Base-by-base conservation (phyloP, 2,113 vertebrate species). In the Thalassarche chlororhynchos region DNA sequence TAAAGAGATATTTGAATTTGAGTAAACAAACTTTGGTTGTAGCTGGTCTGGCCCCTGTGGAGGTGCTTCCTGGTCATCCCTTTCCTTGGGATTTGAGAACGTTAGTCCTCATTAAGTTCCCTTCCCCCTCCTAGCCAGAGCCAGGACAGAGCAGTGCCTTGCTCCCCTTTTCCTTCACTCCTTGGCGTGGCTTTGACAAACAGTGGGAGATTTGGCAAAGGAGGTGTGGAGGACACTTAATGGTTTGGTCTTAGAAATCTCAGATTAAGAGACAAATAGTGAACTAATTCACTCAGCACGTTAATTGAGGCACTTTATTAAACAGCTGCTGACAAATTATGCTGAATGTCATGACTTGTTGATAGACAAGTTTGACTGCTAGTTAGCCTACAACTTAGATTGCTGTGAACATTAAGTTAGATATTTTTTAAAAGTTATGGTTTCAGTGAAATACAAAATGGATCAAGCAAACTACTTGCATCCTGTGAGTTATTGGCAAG, bases 101-200 rank as follows among this genome's bases (percentile, higher is more conserved):
- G 12, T 66, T 79, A 36, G 46, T 65, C 44, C 31, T 84, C 4
- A 5, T 0, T 46, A 65, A 81, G 8, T 61, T 87, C 36, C 17
- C 7, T 84, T 64, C 6, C 0, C 2, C 0, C 1, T 74, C 34
- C 28, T 58, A 24, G 23, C 12, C 60, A 28, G 32, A 89, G 29
- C 28, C 8, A 42, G 52, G 25, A 64, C 25, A 26, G 29, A 74
- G 16, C 28, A 84, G 32, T 36, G 54, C 20, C 12, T 69, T 58
- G 20, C 7, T 79, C 20, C 5, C 7, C 7, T 76, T 91, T 54
- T 68, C 46, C n/a, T 87, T 91, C 7, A 5, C 17, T 34, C 14
- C 18, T 61, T 84, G 12, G 9, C 57, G 12, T 78, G 64, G 9
- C 5, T 16, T 78, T 66, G 57, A 46, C 52, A 79, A 55, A 24